Percentiles rank a stretch among this genome's conserved stretches.
Conservation (phyloP, 2,888 invertebrate species). For the Eugnorisma glareosa region DNA sequence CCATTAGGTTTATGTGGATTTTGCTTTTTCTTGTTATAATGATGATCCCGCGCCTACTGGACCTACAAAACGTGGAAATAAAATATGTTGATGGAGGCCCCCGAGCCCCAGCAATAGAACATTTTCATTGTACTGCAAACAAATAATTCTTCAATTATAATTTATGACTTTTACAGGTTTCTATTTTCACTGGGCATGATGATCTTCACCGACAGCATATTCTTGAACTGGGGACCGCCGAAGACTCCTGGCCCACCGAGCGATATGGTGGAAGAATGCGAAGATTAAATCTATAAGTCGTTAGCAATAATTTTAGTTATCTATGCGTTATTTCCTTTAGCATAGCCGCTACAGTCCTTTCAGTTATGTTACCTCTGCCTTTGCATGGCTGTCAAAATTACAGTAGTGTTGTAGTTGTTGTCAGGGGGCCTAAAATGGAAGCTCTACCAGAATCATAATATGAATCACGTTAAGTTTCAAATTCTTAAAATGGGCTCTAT, state of each 20-base stretch:
- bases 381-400: background rate
- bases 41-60: background rate
- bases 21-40: background rate
- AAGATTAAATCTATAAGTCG: slow-evolving; percentile 57
- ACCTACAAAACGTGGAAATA: background rate
- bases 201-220: slow-evolving; percentile 80
- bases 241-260: slow-evolving; percentile 82
- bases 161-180: slow-evolving; percentile 73
- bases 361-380: background rate
- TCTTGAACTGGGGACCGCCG: slow-evolving; percentile 81
- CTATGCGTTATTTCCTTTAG: slow-evolving; percentile 9
- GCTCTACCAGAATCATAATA: no score
- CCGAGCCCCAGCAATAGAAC: background rate
- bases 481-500: no score
- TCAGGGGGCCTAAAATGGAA: no score
- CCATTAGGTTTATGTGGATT: no score
- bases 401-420: no score
- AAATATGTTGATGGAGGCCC: background rate
- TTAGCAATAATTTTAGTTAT: slow-evolving; percentile 24
- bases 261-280: slow-evolving; percentile 84
- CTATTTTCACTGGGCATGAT: slow-evolving; percentile 78
- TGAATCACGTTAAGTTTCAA: no score
- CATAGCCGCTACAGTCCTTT: slow-evolving; percentile 9
- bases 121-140: background rate
- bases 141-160: background rate